Evolutionary conservation across 2,888 invertebrate species (phyloP).

Genomic region (Nemotelus nigrinus): DNA sequence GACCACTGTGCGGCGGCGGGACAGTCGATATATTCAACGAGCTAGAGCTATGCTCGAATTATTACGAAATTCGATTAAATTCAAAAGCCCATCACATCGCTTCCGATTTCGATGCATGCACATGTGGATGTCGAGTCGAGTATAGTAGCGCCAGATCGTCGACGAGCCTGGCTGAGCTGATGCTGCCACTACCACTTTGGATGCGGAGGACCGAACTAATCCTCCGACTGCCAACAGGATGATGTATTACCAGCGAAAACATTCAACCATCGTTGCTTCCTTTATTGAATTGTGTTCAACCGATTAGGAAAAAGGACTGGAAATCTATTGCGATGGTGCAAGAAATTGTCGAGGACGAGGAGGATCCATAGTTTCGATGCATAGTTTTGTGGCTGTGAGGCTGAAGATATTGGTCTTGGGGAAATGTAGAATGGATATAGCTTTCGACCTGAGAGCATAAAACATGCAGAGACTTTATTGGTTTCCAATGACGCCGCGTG

Average conservation of each 20-base stretch:
- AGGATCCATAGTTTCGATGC: background rate
- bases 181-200: background rate
- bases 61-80: constrained; percentile 41
- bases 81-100: constrained; percentile 40
- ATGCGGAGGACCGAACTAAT: constrained; percentile 15
- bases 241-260: constrained; percentile 40
- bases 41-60: constrained; percentile 36
- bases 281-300: constrained; percentile 41
- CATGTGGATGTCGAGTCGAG: background rate
- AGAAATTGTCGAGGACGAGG: constrained; percentile 32
- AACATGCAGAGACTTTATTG: background rate
- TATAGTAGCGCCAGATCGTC: background rate
- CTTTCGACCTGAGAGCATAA: background rate
- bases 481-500: background rate
- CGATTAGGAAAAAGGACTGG: constrained; percentile 32
- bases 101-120: constrained; percentile 24
- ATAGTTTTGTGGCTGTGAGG: constrained; percentile 3
- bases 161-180: background rate
- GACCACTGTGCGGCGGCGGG: no score
- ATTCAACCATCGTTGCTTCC: constrained; percentile 36
- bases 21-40: constrained; percentile 27
- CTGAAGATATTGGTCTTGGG: background rate
- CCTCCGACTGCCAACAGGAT: constrained; percentile 39
- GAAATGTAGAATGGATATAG: background rate
- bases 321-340: constrained; percentile 2